Base-by-base conservation (phyloP, 2,888 invertebrate species). In the Shargacucullia verbasci region DNA sequence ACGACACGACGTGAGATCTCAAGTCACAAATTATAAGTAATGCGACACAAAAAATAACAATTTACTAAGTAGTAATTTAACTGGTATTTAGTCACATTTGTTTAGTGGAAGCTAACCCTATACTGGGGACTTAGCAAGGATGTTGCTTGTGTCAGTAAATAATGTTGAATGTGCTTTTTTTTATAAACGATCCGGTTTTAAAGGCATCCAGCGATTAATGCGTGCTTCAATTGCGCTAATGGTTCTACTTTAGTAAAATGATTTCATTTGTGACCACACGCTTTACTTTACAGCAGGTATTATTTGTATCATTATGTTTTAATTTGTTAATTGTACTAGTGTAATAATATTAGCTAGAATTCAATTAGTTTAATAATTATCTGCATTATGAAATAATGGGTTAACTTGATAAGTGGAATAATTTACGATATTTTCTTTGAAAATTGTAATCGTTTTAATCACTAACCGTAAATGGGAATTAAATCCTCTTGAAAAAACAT, bases 211-310 rank as follows among this genome's bases (percentile, higher is more conserved):
- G 11, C 9, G 45, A 55, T 64, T 35, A 60, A 13, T 50, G 61
- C 60, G 73, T 66, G 66, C 40, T 41, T 57, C 1, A 2, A 49
- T 62, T 57, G 39, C 49, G 7, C 15, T 58, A 73, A 61, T 61
- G 31, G 39, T 0, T 31, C 6, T 37, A 57, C 40, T 63, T 14
- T 10, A 45, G 8, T 5, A 11, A 29, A 38, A 43, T 45, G 7
- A 49, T 39, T 41, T 43, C 14, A 48, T 41, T 56, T 43, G 35
- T 45, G 44, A 59, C 45, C 44, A 45, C 53, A 50, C 15, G n/a
- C 14, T 49, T 15, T 35, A 20, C 11, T 13, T 7, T 49, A 14
- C 37, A 37, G n/a, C n/a, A n/a, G n/a, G 43, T 43, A 41, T 27
- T 14, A 34, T 37, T 35, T 20, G 14, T 34, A 14, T 56, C 34